These are phyloP conservation scores for Melieria omissa DNA, from an alignment of 2,888 invertebrate species.

Conservation along the genomic window DNA sequence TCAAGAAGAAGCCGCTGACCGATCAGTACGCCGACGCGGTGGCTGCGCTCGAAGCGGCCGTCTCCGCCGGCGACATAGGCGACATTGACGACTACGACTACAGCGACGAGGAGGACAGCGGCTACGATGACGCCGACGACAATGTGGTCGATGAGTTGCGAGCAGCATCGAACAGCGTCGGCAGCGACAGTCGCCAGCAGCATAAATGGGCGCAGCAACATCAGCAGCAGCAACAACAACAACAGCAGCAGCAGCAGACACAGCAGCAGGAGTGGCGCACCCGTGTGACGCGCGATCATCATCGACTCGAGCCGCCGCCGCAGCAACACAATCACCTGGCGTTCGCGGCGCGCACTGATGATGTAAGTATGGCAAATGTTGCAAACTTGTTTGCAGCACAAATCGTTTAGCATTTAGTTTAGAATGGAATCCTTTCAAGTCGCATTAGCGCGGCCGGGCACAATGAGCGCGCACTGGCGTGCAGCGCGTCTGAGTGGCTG, in stretches of 20 bases:
- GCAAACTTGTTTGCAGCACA: neutral
- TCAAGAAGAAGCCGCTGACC: neutral
- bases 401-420: neutral
- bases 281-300: conserved; percentile 38
- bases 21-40: neutral
- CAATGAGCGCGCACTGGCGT: no score
- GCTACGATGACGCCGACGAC: conserved; percentile 36
- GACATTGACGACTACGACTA: conserved; percentile 26
- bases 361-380: conserved; percentile 16
- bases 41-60: conserved; percentile 18
- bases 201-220: conserved; percentile 24
- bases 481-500: no score
- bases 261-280: conserved; percentile 4
- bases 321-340: conserved; percentile 9
- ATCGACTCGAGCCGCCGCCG: conserved; percentile 5
- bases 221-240: conserved; percentile 5
- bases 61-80: conserved; percentile 26
- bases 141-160: no score
- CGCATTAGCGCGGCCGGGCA: neutral
- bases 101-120: conserved; percentile 29
- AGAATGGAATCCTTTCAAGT: neutral
- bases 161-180: conserved; percentile 5
- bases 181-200: conserved; percentile 15
- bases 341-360: conserved; percentile 22
- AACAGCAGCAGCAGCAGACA: neutral